Evolutionary conservation across 2,797 vertebrate species (phyloP).

Genomic region (Urophycis tenuis): DNA sequence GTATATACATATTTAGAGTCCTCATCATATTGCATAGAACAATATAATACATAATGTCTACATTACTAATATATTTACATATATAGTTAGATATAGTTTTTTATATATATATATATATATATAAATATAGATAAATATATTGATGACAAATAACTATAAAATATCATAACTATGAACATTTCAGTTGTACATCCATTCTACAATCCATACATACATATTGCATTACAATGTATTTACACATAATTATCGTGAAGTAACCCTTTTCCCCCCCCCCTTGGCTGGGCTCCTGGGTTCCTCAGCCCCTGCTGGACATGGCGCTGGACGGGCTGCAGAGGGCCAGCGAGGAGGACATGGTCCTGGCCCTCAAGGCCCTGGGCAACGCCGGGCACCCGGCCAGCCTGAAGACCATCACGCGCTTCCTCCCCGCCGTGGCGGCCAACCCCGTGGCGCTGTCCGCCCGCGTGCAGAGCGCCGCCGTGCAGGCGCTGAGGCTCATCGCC

Average conservation of each 20-base stretch:
- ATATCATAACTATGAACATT: not conserved
- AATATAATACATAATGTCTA: not conserved
- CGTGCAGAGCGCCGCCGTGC: constrained; percentile 73
- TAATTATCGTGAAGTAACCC: not conserved
- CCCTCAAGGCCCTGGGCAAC: constrained; percentile 81
- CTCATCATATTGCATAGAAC: not conserved
- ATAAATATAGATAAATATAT: no score
- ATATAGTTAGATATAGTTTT: not conserved
- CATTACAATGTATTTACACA: not conserved
- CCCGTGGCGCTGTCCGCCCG: constrained; percentile 59
- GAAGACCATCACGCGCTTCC: constrained; percentile 77
- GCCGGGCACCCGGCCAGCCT: constrained; percentile 76
- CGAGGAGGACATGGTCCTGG: constrained; percentile 70
- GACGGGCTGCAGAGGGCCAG: constrained; percentile 62
- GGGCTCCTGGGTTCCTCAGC: constrained; percentile 52
- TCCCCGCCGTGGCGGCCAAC: constrained; percentile 67
- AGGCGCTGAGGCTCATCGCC: constrained; percentile 76
- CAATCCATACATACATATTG: not conserved
- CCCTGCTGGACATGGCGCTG: constrained; percentile 71
- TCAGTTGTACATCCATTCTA: not conserved
- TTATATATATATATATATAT: no score
- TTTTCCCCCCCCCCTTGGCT: constrained; percentile 3
- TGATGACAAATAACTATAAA: no score
- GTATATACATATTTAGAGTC: not conserved
- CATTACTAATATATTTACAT: not conserved